Base-by-base conservation (phyloP, 2,797 vertebrate species). In the Anguilla marmorata region DNA sequence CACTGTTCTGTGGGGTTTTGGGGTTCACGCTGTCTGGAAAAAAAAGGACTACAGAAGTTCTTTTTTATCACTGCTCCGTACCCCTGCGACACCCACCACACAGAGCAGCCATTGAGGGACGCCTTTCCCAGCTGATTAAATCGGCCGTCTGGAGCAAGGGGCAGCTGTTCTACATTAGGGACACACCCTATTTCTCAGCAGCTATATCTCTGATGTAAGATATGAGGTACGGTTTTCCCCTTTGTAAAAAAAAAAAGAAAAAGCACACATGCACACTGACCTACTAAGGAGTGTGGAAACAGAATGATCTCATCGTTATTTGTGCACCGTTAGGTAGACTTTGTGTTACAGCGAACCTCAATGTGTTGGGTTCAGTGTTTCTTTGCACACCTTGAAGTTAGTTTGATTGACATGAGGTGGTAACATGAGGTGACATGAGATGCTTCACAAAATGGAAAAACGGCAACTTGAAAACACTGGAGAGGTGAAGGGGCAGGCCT, bases 161-260 rank as follows among this genome's bases (percentile, higher is more conserved):
- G 92, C 95, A 95, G 96, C 94, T 95, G 97, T 93, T 95, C 95
- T 88, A 86, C 91, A 95, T 97, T 97, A 97, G 92, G 92, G 90
- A 93, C 90, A 87, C 93, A 93, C 93, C 93, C 95, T 92, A 91
- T 94, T 94, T 8, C 91, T 90, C 91, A 94, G 90, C 92, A 90
- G 91, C 91, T 90, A 92, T 50, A 82, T 95, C 95, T 94, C 92
- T 96, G 93, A 93, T 91, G 90, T 86, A 93, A 95, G 92, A 94
- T 92, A 93, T 92, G 88, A 95, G 91, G 88, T 91, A 96, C 93
- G 95, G 45, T 96, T 97, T 97, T 94, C 94, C 95, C n/a, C 83
- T 96, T 95, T 95, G 93, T 91, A 95, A 95, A 96, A 95, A 94
- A 91, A 86, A 88, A 90, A 91, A 72, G 3, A 76, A 37, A 33